Evolutionary conservation across 2,113 vertebrate genomes (phyloP), one percentile per base, ranked within the genome.

Genomic region (Gadus macrocephalus): DNA sequence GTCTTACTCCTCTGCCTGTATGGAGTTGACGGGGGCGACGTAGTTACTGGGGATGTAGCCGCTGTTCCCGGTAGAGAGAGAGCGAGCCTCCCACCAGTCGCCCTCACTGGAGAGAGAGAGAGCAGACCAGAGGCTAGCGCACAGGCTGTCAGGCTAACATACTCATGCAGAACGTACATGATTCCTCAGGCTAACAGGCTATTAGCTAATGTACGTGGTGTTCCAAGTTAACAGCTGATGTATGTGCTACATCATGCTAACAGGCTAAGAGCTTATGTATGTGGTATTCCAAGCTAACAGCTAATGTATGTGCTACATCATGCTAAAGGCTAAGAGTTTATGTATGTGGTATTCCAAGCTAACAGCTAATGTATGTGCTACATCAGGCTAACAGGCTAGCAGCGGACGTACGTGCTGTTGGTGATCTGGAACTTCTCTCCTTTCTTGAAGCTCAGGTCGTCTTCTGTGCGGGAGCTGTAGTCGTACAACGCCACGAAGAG

Each of bases 31-130:
- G 14, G 97, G 97, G 91, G 97, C 97, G 88, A 98, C 95, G 56
- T 99, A 99, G 86, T 99, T 99, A 88, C 96, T 98, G 86, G 97
- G 97, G 88, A 99, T 98, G 88, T 96, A 98, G 80, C 97, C 97
- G 1, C 94, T 96, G 87, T 94, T 92, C 5, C 97, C 96, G 3
- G 95, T 96, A 74, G 93, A 94, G 88, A 99, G 84, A 53, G 96
- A 98, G 53, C 95, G 95, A 17, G 95, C 97, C 56, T 99, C 97
- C 97, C 97, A 99, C 97, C 97, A 99, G 75, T 98, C 97, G 73
- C 96, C 97, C 92, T 98, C 96, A 85, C 97, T 99, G 91, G 63
- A 49, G 65, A 62, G 69, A 62, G 58, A 62, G 53, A 55, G 11
- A 65, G 85, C 27, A 4, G 84, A 76, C 85, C 75, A 82, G 4